These are phyloP conservation scores for Drosophila fuyamai DNA, from an alignment of 1,140 invertebrate genomes.

Conservation along the genomic window DNA sequence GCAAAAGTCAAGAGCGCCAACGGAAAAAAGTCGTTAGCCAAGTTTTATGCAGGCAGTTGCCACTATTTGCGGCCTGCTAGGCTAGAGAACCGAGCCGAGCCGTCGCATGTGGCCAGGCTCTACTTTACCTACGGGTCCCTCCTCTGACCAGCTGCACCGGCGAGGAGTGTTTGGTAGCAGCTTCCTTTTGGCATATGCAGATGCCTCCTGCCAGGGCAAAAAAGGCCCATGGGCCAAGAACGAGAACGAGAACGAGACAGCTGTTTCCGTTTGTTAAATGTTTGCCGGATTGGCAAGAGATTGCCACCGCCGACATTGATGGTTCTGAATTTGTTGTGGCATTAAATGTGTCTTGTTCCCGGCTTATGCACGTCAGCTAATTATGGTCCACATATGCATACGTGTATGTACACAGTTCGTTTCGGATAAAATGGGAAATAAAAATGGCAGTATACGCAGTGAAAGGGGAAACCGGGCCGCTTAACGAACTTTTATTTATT, in stretches of 20 bases:
- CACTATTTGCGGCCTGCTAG: constrained; percentile 69
- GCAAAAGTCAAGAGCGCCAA: constrained; percentile 82
- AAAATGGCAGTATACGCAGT: background rate
- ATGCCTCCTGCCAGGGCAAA: constrained; percentile 44
- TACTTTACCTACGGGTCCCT: constrained; percentile 21
- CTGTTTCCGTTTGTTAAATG: constrained; percentile 83
- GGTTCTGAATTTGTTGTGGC: constrained; percentile 64
- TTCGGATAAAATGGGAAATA: constrained; percentile 2
- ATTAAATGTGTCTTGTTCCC: constrained; percentile 57
- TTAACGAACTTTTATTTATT: background rate
- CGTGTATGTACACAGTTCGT: constrained; percentile 12
- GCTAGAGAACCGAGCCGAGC: constrained; percentile 50
- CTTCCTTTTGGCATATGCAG: constrained; percentile 73
- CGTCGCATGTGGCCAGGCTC: constrained; percentile 52
- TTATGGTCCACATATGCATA: constrained; percentile 45
- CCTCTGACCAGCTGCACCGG: constrained; percentile 63
- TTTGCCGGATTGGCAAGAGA: constrained; percentile 79
- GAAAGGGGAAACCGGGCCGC: background rate
- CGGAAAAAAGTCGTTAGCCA: constrained; percentile 83
- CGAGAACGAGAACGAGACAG: constrained; percentile 65
- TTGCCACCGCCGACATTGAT: constrained; percentile 74
- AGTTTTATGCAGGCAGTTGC: constrained; percentile 76
- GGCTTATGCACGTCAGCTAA: constrained; percentile 48
- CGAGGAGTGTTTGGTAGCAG: constrained; percentile 80
- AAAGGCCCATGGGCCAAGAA: constrained; percentile 34